Base-by-base conservation (phyloP, 2,113 vertebrate species). In the Atherinomorus stipes region DNA sequence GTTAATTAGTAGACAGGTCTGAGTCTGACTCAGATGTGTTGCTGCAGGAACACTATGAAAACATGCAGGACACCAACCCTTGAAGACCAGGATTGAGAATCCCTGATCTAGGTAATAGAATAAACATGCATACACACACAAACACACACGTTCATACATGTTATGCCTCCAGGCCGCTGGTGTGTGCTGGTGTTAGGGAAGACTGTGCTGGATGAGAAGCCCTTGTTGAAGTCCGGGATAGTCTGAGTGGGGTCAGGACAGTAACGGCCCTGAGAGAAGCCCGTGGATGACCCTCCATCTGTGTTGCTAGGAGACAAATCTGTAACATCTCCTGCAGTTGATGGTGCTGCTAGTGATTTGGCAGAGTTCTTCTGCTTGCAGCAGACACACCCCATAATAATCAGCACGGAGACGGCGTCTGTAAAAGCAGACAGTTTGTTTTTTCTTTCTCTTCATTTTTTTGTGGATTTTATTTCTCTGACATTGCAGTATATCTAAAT, bases 321-420 rank as follows among this genome's bases (percentile, higher is more conserved):
- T 21, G 74, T 51, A 60, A 77, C 22, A 23, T 73, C 88, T 64
- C 64, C 47, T 45, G 66, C 63, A 22, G 76, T 56, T 88, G 58
- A 65, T 80, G 60, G 76, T 65, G 60, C 79, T 56, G 76, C 51
- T 73, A 74, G 75, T 15, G 75, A 71, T 92, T 95, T 94, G 70
- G 76, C 67, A 7, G 89, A 85, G 88, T 92, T 94, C 80, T 86
- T 92, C 90, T 95, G 95, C 88, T 97, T 98, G 89, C 96, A 98
- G 88, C 94, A 96, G 86, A 92, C 89, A 90, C 96, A 97, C 94
- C 96, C 96, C 96, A 98, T 98, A 85, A 88, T 94, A 91, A 88
- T 82, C 79, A 68, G 80, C 71, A 74, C 76, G n/a, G 83, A 88
- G 82, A 89, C 57, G 1, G 31, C 56, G 82, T 83, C 87, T 89